Conservation (phyloP, 1,140 invertebrate genomes). For the Ostrea denselamellosa region DNA sequence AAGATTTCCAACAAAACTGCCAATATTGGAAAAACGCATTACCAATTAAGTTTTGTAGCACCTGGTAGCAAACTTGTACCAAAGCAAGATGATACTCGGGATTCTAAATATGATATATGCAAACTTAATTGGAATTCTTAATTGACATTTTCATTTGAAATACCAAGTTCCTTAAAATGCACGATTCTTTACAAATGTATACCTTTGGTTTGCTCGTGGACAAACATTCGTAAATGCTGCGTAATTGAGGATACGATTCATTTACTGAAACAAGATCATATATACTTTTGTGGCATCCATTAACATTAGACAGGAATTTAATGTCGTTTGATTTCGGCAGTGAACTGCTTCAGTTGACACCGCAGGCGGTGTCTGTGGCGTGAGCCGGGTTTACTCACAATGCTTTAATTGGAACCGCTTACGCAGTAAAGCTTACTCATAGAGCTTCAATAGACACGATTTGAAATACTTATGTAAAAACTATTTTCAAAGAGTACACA, state of each 20-base stretch:
- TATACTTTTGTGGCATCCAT: slow-evolving; percentile 15
- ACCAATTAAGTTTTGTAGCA: too few relatives aligned
- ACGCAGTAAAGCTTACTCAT: slow-evolving; percentile 8
- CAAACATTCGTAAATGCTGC: neutral
- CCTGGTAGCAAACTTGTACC: too few relatives aligned
- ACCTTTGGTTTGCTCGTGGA: neutral
- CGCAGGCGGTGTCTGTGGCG: neutral
- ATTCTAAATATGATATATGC: too few relatives aligned
- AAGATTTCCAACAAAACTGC: too few relatives aligned
- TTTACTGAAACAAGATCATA: neutral
- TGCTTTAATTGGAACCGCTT: neutral
- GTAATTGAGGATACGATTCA: neutral
- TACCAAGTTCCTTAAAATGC: too few relatives aligned
- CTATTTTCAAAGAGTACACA: neutral
- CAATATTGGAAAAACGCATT: too few relatives aligned
- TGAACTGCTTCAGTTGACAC: neutral
- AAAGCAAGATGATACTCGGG: too few relatives aligned
- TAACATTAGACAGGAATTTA: slow-evolving; percentile 9
- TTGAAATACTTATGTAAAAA: neutral
- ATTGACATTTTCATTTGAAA: too few relatives aligned
- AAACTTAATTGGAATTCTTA: too few relatives aligned
- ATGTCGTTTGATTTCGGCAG: slow-evolving; percentile 4
- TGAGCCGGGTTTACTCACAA: neutral
- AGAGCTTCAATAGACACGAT: neutral
- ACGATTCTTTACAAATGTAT: too few relatives aligned